Base-by-base conservation (phyloP, 2,888 invertebrate genomes). In the Lasioglossum figueresi region DNA sequence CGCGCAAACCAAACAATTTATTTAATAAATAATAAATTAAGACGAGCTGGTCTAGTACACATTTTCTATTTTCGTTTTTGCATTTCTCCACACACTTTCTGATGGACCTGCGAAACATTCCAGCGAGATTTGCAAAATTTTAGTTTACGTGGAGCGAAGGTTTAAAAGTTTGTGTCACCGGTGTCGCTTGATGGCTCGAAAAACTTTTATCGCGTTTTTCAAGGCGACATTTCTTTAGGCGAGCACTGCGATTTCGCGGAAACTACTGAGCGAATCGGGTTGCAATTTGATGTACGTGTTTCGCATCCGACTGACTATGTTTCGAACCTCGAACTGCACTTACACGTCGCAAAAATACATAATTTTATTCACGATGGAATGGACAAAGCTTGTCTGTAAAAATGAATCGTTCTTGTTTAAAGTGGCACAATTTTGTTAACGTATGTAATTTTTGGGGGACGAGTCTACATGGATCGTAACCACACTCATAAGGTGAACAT, bases 231-330 rank as follows among this genome's bases (percentile, higher is more conserved):
- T 56, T 56, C 56, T 56, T 56, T 12, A 4, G n/a, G 1, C 56
- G 56, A 56, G 56, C 56, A n/a, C n/a, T n/a, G 56, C n/a, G n/a
- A 56, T 56, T 56, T 56, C n/a, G 12, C 56, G 4, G 56, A 4
- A 56, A n/a, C 12, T 56, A n/a, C 56, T 12, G n/a, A n/a, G n/a
- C n/a, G 56, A 56, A n/a, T n/a, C 4, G 52, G 8, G 52, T n/a
- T 56, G n/a, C 56, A 56, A n/a, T 56, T 56, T 56, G n/a, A 56
- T 12, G 56, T n/a, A 56, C 56, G 56, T 56, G n/a, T 56, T 56
- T 56, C 56, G n/a, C 56, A 56, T 56, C n/a, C 12, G 56, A n/a
- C n/a, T n/a, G 56, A n/a, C 56, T 56, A 56, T n/a, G 4, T 10
- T n/a, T 56, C n/a, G 56, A 56, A 4, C 4, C n/a, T 56, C 4